A percentile compares a stretch with the other conserved stretches of the same genome.
Conservation (phyloP, 2,113 vertebrate species). For the Leucopsar rothschildi region DNA sequence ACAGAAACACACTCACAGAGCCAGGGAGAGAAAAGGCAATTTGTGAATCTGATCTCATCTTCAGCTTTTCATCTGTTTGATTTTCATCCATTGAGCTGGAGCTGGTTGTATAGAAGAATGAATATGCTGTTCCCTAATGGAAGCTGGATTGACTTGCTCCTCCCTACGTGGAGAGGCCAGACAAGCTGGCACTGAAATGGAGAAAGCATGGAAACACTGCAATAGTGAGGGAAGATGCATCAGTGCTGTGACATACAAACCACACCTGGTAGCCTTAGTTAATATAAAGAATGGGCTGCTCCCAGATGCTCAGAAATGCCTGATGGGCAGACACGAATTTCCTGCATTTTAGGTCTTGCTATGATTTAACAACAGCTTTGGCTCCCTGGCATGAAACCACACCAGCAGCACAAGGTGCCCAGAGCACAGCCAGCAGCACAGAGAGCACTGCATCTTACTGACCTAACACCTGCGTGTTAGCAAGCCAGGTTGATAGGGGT, state of each 20-base stretch:
- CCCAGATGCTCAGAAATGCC: background rate
- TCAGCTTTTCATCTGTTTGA: background rate
- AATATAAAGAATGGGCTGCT: background rate
- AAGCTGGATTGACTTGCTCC: background rate
- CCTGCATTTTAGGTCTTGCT: background rate
- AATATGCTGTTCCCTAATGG: background rate
- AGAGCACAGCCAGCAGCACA: background rate
- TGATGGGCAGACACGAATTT: background rate
- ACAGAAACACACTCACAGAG: background rate
- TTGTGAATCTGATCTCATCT: background rate
- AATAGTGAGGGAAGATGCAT: background rate
- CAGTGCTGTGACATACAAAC: background rate
- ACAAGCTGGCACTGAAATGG: background rate
- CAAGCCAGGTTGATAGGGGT: background rate
- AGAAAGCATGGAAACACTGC: background rate
- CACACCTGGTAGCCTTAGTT: background rate
- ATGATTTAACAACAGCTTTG: background rate
- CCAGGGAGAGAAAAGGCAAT: background rate
- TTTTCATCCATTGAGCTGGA: background rate
- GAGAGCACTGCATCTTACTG: background rate
- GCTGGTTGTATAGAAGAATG: background rate
- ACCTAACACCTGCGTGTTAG: background rate
- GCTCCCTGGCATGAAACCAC: background rate
- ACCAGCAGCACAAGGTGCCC: accelerated
- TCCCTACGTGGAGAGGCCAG: background rate